Evolutionary conservation across 2,113 vertebrate genomes (phyloP), one percentile per base, ranked within the genome.

Genomic region (Sinocyclocheilus maitianheensis): DNA sequence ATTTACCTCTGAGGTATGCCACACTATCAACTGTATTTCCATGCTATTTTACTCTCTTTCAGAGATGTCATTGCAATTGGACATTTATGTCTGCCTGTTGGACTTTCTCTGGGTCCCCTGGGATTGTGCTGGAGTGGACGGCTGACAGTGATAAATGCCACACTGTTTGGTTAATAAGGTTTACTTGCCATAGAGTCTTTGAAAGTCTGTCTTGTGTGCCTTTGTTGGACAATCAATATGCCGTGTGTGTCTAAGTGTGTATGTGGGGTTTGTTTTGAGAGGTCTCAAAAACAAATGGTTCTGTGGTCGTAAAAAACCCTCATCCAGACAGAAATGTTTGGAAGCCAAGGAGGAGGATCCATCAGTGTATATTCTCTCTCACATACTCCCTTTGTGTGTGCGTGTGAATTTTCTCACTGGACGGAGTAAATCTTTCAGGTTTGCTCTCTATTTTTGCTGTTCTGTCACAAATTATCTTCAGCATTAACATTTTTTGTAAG

Each of bases 351-450:
- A 43, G 51, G 69, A 62, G 84, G 58, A 84, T 86, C 81, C 85
- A 8, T 86, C 76, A 34, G 67, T 43, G 14, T 51, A 62, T 69
- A 3, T 53, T 78, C 60, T 83, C 76, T 86, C 26, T 34, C 83
- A 65, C 87, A 86, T 40, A 71, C 69, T 87, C 30, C 51, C 58
- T 85, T 58, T 89, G 74, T 90, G 65, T 88, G 81, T 82, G 72
- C 76, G 53, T 89, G 83, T 84, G 85, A 89, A 76, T 87, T 89
- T 74, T 87, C 75, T 81, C 43, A 81, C 84, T 79, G 65, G 8
- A 60, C 71, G 11, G 18, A 88, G 69, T 53, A 51, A 48, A 69
- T 13, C 46, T n/a, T 0, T 11, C 5, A 40, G 8, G 51, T 26
- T 77, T 40, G 46, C 58, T 53, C 58, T 69, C 12, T 77, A 24